phyloP scores from a whole-genome alignment of 2,888 invertebrate species.

The Yponomeuta sedellus region DNA sequence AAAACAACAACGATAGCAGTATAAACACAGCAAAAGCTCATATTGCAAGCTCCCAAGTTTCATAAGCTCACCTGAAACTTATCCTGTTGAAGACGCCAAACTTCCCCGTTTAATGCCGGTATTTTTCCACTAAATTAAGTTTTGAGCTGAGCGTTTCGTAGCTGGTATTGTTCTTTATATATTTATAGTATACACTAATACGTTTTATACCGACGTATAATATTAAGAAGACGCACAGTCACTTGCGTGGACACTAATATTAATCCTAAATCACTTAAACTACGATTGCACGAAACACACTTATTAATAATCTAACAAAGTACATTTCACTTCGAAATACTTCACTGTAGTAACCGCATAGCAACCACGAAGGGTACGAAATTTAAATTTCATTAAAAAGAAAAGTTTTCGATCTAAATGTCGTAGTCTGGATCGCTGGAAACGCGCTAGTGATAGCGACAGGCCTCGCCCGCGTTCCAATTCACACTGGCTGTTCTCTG shows the following conservation, averaged over 20 bases:
- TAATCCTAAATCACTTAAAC: no score
- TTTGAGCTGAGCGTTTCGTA: no score
- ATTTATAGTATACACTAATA: no score
- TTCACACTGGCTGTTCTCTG: constrained; percentile 23
- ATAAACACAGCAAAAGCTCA: neutral
- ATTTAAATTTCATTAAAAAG: neutral
- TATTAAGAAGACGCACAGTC: no score
- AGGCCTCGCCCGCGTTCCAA: constrained; percentile 20
- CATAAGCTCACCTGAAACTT: neutral
- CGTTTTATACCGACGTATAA: no score
- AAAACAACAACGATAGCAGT: neutral
- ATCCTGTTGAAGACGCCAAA: neutral
- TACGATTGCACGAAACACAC: no score
- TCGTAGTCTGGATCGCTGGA: constrained; percentile 23
- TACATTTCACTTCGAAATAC: no score
- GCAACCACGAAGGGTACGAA: neutral
- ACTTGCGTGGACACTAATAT: no score
- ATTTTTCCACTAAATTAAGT: no score
- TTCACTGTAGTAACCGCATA: no score
- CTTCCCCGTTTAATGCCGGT: neutral
- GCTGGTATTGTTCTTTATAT: no score
- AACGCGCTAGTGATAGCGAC: constrained; percentile 23
- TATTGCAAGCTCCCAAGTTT: neutral
- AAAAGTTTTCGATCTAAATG: constrained; percentile 15
- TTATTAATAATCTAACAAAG: no score